phyloP scores from a whole-genome alignment of 2,797 vertebrate species.

The Peromyscus attwateri region DNA sequence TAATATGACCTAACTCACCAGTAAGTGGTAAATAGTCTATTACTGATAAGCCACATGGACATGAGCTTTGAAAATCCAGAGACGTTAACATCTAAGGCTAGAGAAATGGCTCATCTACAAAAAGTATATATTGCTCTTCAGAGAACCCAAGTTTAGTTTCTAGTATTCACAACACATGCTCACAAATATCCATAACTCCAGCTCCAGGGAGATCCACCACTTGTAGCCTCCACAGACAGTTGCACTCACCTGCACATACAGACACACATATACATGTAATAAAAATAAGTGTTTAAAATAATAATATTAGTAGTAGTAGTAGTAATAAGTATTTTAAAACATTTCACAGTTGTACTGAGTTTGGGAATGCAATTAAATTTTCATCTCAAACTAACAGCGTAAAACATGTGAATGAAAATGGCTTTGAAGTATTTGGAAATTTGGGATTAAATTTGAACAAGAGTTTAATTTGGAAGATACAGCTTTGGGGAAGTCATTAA shows the following conservation, averaged over 20 bases:
- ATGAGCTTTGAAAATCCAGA: constrained; percentile 29
- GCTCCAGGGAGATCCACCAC: not conserved
- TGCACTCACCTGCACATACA: no score
- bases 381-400: not conserved
- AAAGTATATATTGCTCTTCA: not conserved
- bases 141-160: not conserved
- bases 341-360: not conserved
- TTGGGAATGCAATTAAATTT: not conserved
- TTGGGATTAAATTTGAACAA: not conserved
- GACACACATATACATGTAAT: not conserved
- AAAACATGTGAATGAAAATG: constrained; percentile 1
- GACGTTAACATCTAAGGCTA: not conserved
- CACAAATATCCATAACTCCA: not conserved
- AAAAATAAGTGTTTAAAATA: not conserved
- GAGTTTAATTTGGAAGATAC: not conserved
- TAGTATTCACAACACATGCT: not conserved
- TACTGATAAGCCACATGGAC: not conserved
- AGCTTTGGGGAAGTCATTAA: not conserved
- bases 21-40: not conserved
- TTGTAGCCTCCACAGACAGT: not conserved
- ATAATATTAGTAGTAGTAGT: not conserved
- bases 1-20: not conserved
- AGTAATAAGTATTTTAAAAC: not conserved
- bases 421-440: not conserved
- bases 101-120: not conserved